These are phyloP conservation scores for Xanthia icteritia DNA, from an alignment of 2,888 invertebrate genomes.

Conservation along the genomic window DNA sequence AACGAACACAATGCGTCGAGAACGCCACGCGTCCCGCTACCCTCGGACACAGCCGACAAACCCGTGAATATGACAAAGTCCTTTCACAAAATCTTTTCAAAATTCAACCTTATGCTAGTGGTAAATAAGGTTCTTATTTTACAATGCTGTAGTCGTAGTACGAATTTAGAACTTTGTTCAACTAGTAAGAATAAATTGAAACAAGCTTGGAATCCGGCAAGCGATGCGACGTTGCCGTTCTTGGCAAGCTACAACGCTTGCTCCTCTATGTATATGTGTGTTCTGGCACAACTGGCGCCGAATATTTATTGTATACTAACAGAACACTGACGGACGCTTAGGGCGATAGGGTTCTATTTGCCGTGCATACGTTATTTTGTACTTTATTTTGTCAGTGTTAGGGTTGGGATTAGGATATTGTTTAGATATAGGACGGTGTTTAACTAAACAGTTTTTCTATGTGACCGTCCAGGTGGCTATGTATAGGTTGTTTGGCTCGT, in stretches of 20 bases:
- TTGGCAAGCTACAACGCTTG: slow-evolving; percentile 83
- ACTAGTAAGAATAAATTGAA: slow-evolving; percentile 75
- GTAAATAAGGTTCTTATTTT: slow-evolving; percentile 62
- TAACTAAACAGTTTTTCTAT: slow-evolving; percentile 83
- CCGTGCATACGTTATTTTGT: slow-evolving; percentile 67
- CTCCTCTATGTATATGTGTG: slow-evolving; percentile 89
- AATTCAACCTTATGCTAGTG: slow-evolving; percentile 54
- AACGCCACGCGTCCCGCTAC: slow-evolving; percentile 87
- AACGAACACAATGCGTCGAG: slow-evolving; percentile 87
- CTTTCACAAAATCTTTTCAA: slow-evolving; percentile 46
- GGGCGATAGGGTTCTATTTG: slow-evolving; percentile 85
- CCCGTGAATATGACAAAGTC: slow-evolving; percentile 73
- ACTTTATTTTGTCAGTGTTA: slow-evolving; percentile 74
- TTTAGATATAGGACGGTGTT: slow-evolving; percentile 74
- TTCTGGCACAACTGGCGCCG: slow-evolving; percentile 90
- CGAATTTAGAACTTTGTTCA: slow-evolving; percentile 77
- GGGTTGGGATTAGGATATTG: slow-evolving; percentile 73
- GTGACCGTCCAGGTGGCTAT: slow-evolving; percentile 90
- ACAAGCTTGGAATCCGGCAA: slow-evolving; percentile 85
- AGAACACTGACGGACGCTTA: slow-evolving; percentile 87
- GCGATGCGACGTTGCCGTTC: slow-evolving; percentile 88
- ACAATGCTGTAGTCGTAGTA: slow-evolving; percentile 8
- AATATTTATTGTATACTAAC: slow-evolving; percentile 91
- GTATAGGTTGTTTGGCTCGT: slow-evolving; percentile 86
- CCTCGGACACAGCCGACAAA: slow-evolving; percentile 76